Evolutionary conservation across 2,113 vertebrate species (phyloP).

Genomic region (Dendropsophus ebraccatus): DNA sequence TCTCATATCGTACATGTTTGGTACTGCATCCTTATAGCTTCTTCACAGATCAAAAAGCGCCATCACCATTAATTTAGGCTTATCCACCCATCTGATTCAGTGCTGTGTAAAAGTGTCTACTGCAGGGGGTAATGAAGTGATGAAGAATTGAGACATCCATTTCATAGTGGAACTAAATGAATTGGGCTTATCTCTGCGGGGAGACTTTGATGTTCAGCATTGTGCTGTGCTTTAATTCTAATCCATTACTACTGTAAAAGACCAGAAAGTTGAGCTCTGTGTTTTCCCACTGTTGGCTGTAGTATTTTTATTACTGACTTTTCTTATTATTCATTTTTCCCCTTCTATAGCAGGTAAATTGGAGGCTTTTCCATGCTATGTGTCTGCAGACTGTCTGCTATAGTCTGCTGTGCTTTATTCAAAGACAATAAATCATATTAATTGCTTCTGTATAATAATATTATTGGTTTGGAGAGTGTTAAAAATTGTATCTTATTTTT

Average conservation of each 20-base stretch:
- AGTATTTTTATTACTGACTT: conserved; percentile 11
- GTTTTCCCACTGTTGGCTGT: conserved; percentile 33
- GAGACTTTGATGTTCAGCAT: conserved; percentile 50
- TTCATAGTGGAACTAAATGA: conserved; percentile 54
- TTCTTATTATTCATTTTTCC: background rate
- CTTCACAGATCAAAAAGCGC: conserved; percentile 31
- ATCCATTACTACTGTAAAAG: conserved; percentile 35
- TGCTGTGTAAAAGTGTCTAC: conserved; percentile 25
- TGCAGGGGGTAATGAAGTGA: conserved; percentile 46
- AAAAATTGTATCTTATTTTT: too few relatives aligned
- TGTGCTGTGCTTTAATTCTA: conserved; percentile 34
- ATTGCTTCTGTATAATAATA: too few relatives aligned
- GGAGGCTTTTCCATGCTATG: background rate
- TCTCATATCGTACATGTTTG: background rate
- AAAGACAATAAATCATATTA: too few relatives aligned
- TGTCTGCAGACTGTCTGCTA: background rate
- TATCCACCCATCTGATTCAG: conserved; percentile 37
- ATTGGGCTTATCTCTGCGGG: conserved; percentile 46
- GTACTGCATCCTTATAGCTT: conserved; percentile 7
- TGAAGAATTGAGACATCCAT: conserved; percentile 44
- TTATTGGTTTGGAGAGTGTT: too few relatives aligned
- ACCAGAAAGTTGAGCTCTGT: conserved; percentile 31
- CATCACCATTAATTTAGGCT: conserved; percentile 17
- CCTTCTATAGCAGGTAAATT: background rate
- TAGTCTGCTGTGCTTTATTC: background rate